Evolutionary conservation across 2,888 invertebrate genomes (phyloP).

Genomic region (Nemotelus nigrinus): DNA sequence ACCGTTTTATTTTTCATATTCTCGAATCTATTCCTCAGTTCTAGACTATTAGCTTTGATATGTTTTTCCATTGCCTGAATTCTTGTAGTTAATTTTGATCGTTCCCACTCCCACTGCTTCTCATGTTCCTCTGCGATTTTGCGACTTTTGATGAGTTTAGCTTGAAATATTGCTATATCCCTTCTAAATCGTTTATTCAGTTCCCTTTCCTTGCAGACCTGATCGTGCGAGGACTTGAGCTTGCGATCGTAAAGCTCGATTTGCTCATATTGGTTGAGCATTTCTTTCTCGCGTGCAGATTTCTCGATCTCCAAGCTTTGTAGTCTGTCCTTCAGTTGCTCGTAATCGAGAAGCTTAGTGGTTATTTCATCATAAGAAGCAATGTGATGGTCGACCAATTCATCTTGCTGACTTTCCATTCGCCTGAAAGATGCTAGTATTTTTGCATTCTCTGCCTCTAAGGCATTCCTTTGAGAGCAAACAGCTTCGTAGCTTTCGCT

Average conservation of each 20-base stretch:
- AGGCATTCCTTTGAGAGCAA: constrained; percentile 51
- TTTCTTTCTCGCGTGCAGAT: not conserved
- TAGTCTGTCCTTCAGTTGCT: not conserved
- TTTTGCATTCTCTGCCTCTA: constrained; percentile 52
- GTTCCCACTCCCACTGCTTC: constrained; percentile 55
- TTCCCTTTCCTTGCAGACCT: constrained; percentile 44
- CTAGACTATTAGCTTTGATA: constrained; percentile 64
- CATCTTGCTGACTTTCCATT: constrained; percentile 50
- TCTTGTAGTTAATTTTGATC: constrained; percentile 54
- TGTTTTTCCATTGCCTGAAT: constrained; percentile 56
- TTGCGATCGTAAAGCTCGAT: constrained; percentile 32
- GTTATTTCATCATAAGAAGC: constrained; percentile 49
- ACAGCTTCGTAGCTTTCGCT: constrained; percentile 51
- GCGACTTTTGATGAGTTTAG: constrained; percentile 58
- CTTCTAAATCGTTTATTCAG: constrained; percentile 53
- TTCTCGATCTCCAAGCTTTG: not conserved
- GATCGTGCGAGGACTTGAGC: constrained; percentile 22
- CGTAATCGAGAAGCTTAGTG: constrained; percentile 48
- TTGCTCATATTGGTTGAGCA: not conserved
- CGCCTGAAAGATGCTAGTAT: constrained; percentile 52
- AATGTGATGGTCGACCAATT: constrained; percentile 50
- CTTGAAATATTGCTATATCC: constrained; percentile 60
- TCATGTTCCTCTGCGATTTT: constrained; percentile 52
- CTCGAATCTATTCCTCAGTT: constrained; percentile 79
- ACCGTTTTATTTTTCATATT: constrained; percentile 86